Conservation (phyloP, 1,140 invertebrate genomes). For the Leptinotarsa texana region DNA sequence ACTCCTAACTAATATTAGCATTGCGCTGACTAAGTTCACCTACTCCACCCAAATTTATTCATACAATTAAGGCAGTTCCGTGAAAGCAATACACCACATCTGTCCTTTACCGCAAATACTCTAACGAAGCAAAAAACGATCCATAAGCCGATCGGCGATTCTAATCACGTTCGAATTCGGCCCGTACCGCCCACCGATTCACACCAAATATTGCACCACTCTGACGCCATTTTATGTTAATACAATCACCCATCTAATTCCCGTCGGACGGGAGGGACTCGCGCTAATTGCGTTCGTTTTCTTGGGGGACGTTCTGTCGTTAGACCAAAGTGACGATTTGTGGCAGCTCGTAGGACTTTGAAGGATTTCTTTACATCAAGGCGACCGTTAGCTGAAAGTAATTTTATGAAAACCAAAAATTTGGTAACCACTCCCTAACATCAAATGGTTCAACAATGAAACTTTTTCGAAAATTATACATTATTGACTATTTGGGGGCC, state of each 20-base stretch:
- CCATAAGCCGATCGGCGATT: not conserved
- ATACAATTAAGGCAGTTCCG: not conserved
- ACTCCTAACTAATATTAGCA: not conserved
- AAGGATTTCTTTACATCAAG: too few species aligned
- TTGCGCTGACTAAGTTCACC: not conserved
- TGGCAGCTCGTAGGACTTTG: not conserved
- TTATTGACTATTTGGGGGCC: too few species aligned
- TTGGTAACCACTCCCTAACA: too few species aligned
- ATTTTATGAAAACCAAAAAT: too few species aligned
- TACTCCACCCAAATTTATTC: not conserved
- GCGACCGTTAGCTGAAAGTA: too few species aligned
- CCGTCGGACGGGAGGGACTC: not conserved
- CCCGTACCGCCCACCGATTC: slow-evolving; percentile 14
- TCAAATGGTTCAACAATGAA: too few species aligned
- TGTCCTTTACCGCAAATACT: not conserved
- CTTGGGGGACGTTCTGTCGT: slow-evolving; percentile 5
- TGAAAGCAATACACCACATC: not conserved
- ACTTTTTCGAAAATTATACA: too few species aligned
- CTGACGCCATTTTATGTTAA: slow-evolving; percentile 22
- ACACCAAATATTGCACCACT: slow-evolving; percentile 21
- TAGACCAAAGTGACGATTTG: not conserved
- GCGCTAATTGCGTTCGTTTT: slow-evolving; percentile 15
- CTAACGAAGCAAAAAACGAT: slow-evolving; percentile 6
- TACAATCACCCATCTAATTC: slow-evolving; percentile 21
- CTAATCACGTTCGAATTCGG: slow-evolving; percentile 9